A percentile compares a stretch with the other conserved stretches of the same genome.
These are phyloP conservation scores for Anoura caudifer DNA, from an alignment of 2,113 vertebrate genomes.

Conservation along the genomic window DNA sequence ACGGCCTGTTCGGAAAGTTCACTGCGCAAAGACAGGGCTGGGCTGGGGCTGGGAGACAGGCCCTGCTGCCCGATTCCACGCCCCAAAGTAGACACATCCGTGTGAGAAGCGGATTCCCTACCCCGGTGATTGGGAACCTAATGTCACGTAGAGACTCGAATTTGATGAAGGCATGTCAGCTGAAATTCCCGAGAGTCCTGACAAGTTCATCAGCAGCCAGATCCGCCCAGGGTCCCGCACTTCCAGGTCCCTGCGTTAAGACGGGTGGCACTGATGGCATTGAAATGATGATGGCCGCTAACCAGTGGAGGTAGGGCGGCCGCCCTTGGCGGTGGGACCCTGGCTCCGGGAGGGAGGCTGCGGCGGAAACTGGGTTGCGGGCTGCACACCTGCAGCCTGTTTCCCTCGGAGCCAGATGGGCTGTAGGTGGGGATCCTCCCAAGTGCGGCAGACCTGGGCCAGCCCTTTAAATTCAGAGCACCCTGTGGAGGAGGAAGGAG, in stretches of 20 bases:
- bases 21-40: not conserved
- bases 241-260: not conserved
- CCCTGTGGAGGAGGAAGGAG: not conserved
- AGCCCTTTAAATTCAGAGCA: slow-evolving; percentile 41
- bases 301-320: not conserved
- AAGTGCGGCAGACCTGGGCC: not conserved
- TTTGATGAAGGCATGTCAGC: not conserved
- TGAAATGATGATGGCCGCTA: no score
- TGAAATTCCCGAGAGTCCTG: not conserved
- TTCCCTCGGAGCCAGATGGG: not conserved
- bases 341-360: rapidly evolving
- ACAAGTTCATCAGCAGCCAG: not conserved
- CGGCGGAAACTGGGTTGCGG: not conserved
- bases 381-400: not conserved
- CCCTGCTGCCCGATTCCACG: not conserved
- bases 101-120: not conserved
- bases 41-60: not conserved
- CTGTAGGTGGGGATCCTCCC: not conserved
- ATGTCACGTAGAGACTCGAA: not conserved
- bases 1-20: not conserved
- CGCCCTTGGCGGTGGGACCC: not conserved
- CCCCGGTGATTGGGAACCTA: not conserved
- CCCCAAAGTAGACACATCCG: not conserved
- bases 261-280: not conserved
- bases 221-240: not conserved